Evolutionary conservation across 2,888 invertebrate species (phyloP), one percentile per base, ranked within the genome.

Genomic region (Gryllus longicercus): DNA sequence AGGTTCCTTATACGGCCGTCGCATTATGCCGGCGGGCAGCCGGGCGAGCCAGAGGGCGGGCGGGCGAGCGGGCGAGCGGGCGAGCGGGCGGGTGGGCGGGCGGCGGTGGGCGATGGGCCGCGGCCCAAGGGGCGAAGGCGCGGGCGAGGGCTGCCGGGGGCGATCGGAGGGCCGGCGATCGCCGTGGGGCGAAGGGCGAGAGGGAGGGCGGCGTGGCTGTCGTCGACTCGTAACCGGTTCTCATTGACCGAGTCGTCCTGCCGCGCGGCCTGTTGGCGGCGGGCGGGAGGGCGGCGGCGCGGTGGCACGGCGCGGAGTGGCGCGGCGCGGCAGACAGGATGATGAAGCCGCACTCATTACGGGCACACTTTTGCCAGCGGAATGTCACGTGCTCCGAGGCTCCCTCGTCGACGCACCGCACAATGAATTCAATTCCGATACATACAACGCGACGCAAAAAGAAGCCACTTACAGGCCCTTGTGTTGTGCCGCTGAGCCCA

Each of bases 311-410:
- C 12, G 16, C 16, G n/a, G n/a, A n/a, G n/a, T 18, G 63, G 16
- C 14, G 3, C 5, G 14, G 14, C 63, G 16, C 14, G 14, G 16
- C 63, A 63, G 63, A 63, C 63, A 63, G 63, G 16, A 63, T 63
- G 63, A 63, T 63, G 63, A 63, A 63, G 63, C 63, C 63, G 63
- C n/a, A 63, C 63, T 63, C 63, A 63, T 63, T 63, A 63, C 63
- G 63, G 63, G 63, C 63, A 63, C 63, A 63, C 63, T 63, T 63
- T 63, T 63, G 63, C 63, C 63, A n/a, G 16, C 63, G 63, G 63
- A 63, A 63, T 63, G 63, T 63, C 63, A 63, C 63, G 63, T 63
- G 63, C 63, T 63, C 16, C 63, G 16, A 18, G 16, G 14, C 63
- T 63, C 63, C 63, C 63, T 11, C 14, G 14, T 16, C 63, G 63